Base-by-base conservation (phyloP, 2,888 invertebrate genomes). In the Thalpophila matura region DNA sequence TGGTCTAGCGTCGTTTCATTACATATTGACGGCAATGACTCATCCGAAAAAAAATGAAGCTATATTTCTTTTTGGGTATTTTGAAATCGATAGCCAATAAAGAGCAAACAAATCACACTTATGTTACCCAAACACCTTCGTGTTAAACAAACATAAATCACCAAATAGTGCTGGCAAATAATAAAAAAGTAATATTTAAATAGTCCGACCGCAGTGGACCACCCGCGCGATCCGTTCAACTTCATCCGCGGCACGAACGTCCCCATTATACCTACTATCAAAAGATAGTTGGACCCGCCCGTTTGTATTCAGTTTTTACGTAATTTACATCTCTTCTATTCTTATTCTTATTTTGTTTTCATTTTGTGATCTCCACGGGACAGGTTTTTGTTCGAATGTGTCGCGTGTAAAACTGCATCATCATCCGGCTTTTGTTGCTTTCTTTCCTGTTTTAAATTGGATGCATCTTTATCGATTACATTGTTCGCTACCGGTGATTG, bases 91-190 rank as follows among this genome's bases (percentile, higher is more conserved):
- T 91, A 90, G 84, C 86, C 87, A 85, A 88, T 90, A 90, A 86
- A 89, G 81, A 84, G 80, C 82, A 84, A 87, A 93, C 93, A 92
- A 93, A 93, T 93, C 91, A 90, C 88, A 86, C 88, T 80, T 83
- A 85, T 83, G 87, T 90, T 88, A 87, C 87, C 86, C 90, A 90
- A 89, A 93, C 93, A 93, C 91, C 88, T 92, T 87, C 89, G 87
- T 89, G 91, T 90, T 91, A 89, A 90, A 87, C 89, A 88, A 90
- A 93, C 90, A 91, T 92, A 91, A 90, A 93, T 93, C 92, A 91
- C 86, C 87, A 86, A 86, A 89, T 84, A 86, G 85, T 82, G 87
- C 84, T 88, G 83, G 93, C 92, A 93, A 93, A 94, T 92, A 93
- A 89, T 90, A 89, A 85, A 86, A 88, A 88, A 92, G 91, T 86